Percentiles rank a stretch among this genome's conserved stretches.
Conservation (phyloP, 2,113 vertebrate genomes). For the Myxocyprinus asiaticus region DNA sequence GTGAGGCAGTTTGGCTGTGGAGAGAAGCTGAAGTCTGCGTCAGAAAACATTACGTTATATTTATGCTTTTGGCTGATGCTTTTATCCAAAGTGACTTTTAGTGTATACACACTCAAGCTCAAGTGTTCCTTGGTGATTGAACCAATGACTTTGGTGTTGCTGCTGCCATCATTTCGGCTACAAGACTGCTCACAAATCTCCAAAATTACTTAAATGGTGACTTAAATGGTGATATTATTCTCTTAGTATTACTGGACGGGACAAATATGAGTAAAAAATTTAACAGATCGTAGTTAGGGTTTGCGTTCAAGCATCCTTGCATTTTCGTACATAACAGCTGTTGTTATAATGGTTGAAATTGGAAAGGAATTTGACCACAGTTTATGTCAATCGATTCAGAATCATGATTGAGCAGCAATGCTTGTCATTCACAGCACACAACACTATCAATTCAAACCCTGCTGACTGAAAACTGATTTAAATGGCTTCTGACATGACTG, state of each 20-base stretch:
- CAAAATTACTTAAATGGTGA: too few relatives aligned
- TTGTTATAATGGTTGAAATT: not conserved
- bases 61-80: too few relatives aligned
- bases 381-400: not conserved
- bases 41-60: too few relatives aligned
- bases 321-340: not conserved
- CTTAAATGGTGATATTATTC: too few relatives aligned
- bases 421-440: not conserved
- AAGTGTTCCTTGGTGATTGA: too few relatives aligned
- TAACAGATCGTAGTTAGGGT: not conserved
- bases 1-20: not conserved
- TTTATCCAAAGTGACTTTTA: too few relatives aligned
- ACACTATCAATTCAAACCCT: not conserved
- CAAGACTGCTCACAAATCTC: too few relatives aligned
- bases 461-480: not conserved
- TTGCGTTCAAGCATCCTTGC: not conserved
- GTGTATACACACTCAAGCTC: too few relatives aligned
- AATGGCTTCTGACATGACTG: conserved; percentile 29
- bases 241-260: too few relatives aligned
- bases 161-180: too few relatives aligned
- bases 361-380: not conserved
- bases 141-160: too few relatives aligned
- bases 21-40: too few relatives aligned
- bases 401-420: not conserved
- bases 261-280: not conserved